A percentile compares a stretch with the other conserved stretches of the same genome.
These are phyloP conservation scores for Bos taurus DNA, from an alignment of 2,113 vertebrate genomes.

Conservation along the genomic window DNA sequence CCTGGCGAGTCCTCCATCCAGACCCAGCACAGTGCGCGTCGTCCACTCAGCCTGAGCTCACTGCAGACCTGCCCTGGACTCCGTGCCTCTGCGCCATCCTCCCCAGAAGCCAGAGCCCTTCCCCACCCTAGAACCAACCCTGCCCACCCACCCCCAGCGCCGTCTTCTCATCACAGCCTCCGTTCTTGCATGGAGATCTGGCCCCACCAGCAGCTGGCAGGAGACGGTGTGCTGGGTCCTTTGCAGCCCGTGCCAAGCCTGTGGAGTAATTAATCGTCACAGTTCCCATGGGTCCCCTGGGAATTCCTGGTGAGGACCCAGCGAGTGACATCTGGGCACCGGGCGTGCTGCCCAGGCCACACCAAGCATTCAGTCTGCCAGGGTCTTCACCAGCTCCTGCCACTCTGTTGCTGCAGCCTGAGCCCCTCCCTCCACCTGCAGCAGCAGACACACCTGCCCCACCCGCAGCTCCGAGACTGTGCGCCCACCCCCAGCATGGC, in stretches of 20 bases:
- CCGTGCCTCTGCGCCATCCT: background rate
- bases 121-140: background rate
- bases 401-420: too few species aligned
- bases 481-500: background rate
- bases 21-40: rapidly evolving
- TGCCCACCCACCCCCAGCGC: background rate
- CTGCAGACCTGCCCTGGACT: background rate
- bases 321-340: rapidly evolving
- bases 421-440: background rate
- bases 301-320: background rate
- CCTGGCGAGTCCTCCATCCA: background rate
- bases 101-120: background rate
- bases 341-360: background rate
- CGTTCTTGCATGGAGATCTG: background rate
- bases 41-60: background rate
- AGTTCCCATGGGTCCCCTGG: background rate
- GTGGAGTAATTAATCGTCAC: background rate
- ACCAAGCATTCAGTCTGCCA: background rate
- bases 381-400: background rate
- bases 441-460: background rate
- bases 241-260: background rate
- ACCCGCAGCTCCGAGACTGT: background rate
- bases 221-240: rapidly evolving
- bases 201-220: background rate
- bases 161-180: background rate